Evolutionary conservation across 2,888 invertebrate species (phyloP).

Genomic region (Dioctria linearis): DNA sequence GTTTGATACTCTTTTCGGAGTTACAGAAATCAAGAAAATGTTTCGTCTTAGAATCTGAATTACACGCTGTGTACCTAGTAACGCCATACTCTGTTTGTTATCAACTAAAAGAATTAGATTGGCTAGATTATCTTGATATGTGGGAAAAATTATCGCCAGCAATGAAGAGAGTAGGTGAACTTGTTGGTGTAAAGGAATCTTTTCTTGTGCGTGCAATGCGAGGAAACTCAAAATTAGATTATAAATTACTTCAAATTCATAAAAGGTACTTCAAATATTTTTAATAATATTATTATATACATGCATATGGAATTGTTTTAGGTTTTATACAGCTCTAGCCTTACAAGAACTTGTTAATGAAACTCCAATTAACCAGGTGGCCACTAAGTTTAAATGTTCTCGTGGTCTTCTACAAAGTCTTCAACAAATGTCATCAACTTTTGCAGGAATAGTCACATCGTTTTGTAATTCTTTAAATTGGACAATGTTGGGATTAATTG

Average conservation of each 20-base stretch:
- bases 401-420: conserved; percentile 94
- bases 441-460: conserved; percentile 98
- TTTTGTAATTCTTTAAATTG: conserved; percentile 95
- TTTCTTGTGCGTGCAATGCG: conserved; percentile 86
- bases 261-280: conserved; percentile 72
- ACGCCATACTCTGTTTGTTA: conserved; percentile 92
- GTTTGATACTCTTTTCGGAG: conserved; percentile 89
- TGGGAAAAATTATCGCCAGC: conserved; percentile 86
- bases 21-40: conserved; percentile 90
- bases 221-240: conserved; percentile 75
- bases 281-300: background rate
- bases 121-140: conserved; percentile 83
- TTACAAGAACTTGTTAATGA: conserved; percentile 95
- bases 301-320: conserved; percentile 61
- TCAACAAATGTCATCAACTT: conserved; percentile 95
- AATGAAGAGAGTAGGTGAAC: conserved; percentile 88
- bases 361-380: conserved; percentile 83
- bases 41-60: conserved; percentile 93
- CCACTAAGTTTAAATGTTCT: conserved; percentile 87
- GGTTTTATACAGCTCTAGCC: conserved; percentile 92
- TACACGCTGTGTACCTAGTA: conserved; percentile 95
- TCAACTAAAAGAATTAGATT: conserved; percentile 84
- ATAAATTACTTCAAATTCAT: conserved; percentile 76
- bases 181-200: conserved; percentile 90
- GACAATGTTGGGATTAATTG: conserved; percentile 89